These are phyloP conservation scores for Struthidea cinerea DNA, from an alignment of 2,113 vertebrate species.

Conservation along the genomic window DNA sequence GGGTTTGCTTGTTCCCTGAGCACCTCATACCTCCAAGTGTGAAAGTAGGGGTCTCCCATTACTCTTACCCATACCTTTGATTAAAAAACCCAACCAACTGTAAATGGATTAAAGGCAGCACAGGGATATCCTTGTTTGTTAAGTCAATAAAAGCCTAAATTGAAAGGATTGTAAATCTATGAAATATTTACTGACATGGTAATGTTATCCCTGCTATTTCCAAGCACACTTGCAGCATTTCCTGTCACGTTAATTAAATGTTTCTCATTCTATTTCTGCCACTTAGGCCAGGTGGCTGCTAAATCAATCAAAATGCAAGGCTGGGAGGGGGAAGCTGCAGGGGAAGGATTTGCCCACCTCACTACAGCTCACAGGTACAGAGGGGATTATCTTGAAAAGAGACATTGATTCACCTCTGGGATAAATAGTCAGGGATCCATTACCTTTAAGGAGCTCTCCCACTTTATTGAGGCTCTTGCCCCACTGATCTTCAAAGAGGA, in stretches of 20 bases:
- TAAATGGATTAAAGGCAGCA: conserved; percentile 18
- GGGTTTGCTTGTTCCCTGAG: background rate
- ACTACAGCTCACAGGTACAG: background rate
- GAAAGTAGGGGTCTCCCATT: background rate
- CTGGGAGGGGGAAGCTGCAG: background rate
- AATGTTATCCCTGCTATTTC: background rate
- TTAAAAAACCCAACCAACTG: background rate
- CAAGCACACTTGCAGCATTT: conserved; percentile 20
- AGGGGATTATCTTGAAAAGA: background rate
- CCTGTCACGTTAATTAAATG: conserved; percentile 1
- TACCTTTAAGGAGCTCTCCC: background rate
- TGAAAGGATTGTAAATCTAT: conserved; percentile 8
- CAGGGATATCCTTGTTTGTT: background rate
- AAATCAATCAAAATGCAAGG: background rate
- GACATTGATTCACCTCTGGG: background rate
- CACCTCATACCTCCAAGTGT: background rate
- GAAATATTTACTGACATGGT: conserved; percentile 27
- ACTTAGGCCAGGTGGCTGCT: background rate
- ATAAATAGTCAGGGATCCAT: background rate
- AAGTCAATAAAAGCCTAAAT: background rate
- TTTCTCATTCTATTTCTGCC: background rate
- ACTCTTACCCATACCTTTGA: background rate
- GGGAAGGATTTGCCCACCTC: background rate
- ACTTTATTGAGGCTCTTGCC: background rate
- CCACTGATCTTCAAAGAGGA: background rate